Evolutionary conservation across 2,113 vertebrate species (phyloP), one percentile per base, ranked within the genome.

Genomic region (Cephalopholis sonnerati): DNA sequence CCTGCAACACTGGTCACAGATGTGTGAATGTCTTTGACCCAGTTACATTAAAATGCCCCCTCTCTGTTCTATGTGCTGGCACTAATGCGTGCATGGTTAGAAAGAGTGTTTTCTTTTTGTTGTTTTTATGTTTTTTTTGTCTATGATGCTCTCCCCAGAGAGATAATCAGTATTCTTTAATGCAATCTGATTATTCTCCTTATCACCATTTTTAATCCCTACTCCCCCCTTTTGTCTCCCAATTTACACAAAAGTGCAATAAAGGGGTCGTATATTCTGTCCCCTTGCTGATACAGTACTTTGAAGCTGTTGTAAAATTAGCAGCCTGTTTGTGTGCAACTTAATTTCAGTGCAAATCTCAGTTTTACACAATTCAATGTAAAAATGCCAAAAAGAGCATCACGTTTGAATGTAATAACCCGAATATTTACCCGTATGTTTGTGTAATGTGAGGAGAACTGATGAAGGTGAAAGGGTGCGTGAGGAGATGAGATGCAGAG

Each of bases 231-330:
- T n/a, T 68, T 13, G 5, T 76, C 50, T 57, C 73, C 22, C 51
- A n/a, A 72, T 58, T 79, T 53, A 82, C 62, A 80, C 79, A 85
- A 27, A 89, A 88, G 93, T 94, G 93, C 93, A 94, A 93, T 94
- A 94, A 86, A 82, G 75, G 90, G 87, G 84, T 15, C 18, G 0
- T 75, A 69, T 79, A 59, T 48, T 65, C 44, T 51, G 77, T 44
- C 71, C 81, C 77, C 22, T 67, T 4, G 24, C 78, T 86, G 74
- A 88, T 61, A 74, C 69, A 86, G 58, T 74, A 69, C 77, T 80
- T 64, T 50, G 58, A 75, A 86, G 68, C 54, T 77, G 68, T 87
- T 17, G 10, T 9, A 77, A 69, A 69, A 12, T 22, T 24, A 72
- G 22, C 66, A 63, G 73, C 71, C 16, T 32, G 77, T 74, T 80